These are phyloP conservation scores for Scortum barcoo DNA, from an alignment of 2,113 vertebrate species.

Conservation along the genomic window DNA sequence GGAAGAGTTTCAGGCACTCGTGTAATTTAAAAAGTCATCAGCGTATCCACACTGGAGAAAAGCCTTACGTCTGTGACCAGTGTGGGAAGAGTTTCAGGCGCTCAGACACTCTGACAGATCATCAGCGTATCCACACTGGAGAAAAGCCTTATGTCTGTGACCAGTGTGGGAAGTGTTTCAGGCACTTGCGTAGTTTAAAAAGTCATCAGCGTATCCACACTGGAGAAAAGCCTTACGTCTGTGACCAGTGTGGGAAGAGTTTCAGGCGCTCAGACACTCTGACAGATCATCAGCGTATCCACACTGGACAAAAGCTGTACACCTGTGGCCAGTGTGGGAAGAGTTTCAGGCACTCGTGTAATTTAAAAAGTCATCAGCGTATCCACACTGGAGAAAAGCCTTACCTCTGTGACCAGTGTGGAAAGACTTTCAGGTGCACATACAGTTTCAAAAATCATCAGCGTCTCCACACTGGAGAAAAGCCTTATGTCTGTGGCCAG, in stretches of 20 bases:
- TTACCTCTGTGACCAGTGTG: neutral
- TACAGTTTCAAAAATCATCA: too few species aligned
- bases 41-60: neutral
- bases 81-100: neutral
- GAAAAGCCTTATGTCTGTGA: neutral
- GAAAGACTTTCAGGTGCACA: neutral
- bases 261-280: too few species aligned
- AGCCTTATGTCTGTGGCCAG: neutral
- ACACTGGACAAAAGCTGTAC: neutral
- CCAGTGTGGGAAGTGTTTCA: too few species aligned
- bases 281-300: neutral
- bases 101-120: too few species aligned
- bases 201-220: too few species aligned
- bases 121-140: neutral
- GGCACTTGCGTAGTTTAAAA: too few species aligned
- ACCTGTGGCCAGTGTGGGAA: too few species aligned
- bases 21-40: too few species aligned
- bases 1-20: too few species aligned
- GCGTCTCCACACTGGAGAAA: neutral
- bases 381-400: neutral
- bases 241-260: neutral
- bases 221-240: neutral
- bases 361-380: too few species aligned
- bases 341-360: too few species aligned
- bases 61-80: neutral